A percentile compares a stretch with the other conserved stretches of the same genome.
These are phyloP conservation scores for Sarcophaga subvicina DNA, from an alignment of 2,888 invertebrate genomes.

Conservation along the genomic window DNA sequence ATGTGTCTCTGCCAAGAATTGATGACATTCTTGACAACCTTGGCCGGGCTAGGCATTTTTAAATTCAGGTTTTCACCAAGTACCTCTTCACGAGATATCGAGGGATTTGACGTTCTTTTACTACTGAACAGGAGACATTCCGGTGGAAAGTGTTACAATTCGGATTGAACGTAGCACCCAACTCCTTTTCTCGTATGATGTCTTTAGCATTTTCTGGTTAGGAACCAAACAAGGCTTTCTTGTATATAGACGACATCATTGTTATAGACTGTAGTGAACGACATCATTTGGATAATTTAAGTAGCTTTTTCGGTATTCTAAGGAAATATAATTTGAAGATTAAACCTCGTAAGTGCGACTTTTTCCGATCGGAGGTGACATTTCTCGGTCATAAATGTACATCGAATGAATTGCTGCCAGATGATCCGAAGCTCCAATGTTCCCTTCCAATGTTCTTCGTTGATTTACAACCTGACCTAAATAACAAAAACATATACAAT, in stretches of 20 bases:
- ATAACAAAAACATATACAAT: too few relatives aligned
- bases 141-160: conserved; percentile 67
- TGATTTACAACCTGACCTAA: too few relatives aligned
- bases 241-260: conserved; percentile 72
- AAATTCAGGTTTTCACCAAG: too few relatives aligned
- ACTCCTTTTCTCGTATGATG: conserved; percentile 67
- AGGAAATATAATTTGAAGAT: conserved; percentile 47
- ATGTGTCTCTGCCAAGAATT: not conserved
- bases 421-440: conserved; percentile 42
- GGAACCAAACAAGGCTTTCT: conserved; percentile 39
- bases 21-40: not conserved
- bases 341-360: conserved; percentile 14
- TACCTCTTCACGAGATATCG: too few relatives aligned
- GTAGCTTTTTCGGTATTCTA: not conserved
- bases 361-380: conserved; percentile 41
- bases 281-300: conserved; percentile 46
- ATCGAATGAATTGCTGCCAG: conserved; percentile 40
- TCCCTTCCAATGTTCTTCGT: too few relatives aligned
- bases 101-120: too few relatives aligned
- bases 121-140: not conserved
- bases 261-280: conserved; percentile 38
- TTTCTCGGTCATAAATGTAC: conserved; percentile 27
- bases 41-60: too few relatives aligned
- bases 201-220: conserved; percentile 70
- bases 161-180: conserved; percentile 69